phyloP scores from a whole-genome alignment of 53 echinoderm and acorn worm species.

The Stichopus horrens region DNA sequence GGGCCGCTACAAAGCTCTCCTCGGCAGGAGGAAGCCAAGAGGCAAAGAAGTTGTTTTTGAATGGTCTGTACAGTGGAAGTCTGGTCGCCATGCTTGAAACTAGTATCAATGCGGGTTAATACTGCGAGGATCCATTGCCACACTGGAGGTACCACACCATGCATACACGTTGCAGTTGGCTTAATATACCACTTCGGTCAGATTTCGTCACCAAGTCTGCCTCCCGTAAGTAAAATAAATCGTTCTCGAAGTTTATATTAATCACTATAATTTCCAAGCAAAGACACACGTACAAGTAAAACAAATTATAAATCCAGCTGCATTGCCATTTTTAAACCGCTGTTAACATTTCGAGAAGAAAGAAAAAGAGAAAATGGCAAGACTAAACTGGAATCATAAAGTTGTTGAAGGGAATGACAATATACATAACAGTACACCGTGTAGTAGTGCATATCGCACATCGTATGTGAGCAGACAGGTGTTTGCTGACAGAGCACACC shows the following conservation, averaged over 20 bases:
- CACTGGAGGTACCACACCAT: no score
- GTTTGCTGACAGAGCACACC: conserved; percentile 4
- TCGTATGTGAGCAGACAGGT: neutral
- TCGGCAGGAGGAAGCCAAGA: conserved; percentile 38
- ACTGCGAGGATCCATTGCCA: no score
- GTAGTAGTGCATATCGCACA: neutral
- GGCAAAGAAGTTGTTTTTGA: conserved; percentile 44
- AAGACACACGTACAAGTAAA: neutral
- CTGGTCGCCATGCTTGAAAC: conserved; percentile 2
- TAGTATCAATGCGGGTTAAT: neutral
- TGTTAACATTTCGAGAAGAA: no score
- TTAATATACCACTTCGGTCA: no score
- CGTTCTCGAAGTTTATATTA: neutral
- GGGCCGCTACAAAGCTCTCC: neutral
- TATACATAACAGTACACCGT: neutral
- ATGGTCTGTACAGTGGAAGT: conserved; percentile 35
- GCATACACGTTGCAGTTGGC: no score
- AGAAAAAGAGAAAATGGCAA: no score
- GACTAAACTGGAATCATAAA: no score
- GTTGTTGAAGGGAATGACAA: no score
- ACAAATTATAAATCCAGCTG: neutral
- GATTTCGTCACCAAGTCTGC: no score
- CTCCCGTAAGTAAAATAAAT: no score
- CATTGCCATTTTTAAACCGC: no score
- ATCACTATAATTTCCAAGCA: neutral